Evolutionary conservation across 2,888 invertebrate species (phyloP).

Genomic region (Prenolepis imparis): DNA sequence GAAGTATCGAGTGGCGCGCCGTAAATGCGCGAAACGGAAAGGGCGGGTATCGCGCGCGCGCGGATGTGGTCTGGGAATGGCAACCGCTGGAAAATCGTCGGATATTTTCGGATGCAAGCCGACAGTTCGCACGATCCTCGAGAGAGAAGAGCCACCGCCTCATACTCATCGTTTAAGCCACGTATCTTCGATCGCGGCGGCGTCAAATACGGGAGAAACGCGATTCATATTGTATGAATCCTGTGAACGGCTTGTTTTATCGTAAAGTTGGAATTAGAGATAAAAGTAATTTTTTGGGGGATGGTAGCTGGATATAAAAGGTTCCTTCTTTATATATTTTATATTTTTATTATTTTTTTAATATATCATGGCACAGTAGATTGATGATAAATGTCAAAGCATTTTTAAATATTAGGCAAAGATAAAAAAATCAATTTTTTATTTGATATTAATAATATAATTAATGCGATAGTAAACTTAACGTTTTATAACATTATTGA

Average conservation of each 20-base stretch:
- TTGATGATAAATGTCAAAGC: neutral
- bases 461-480: neutral
- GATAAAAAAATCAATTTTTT: neutral
- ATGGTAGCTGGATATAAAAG: neutral
- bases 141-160: conserved; percentile 36
- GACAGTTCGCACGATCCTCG: conserved; percentile 40
- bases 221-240: conserved; percentile 49
- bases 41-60: conserved; percentile 58
- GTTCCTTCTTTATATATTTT: neutral
- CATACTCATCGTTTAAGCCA: conserved; percentile 43
- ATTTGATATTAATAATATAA: neutral
- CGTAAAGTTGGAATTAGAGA: conserved; percentile 10
- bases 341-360: neutral
- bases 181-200: conserved; percentile 43
- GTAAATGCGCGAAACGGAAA: conserved; percentile 67
- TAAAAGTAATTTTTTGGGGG: neutral
- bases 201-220: conserved; percentile 30
- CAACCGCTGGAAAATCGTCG: conserved; percentile 62
- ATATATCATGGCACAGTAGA: neutral
- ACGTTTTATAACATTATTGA: neutral
- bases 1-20: conserved; percentile 62
- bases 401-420: neutral
- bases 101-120: conserved; percentile 62
- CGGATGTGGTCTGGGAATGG: conserved; percentile 65
- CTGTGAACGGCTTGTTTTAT: neutral